Evolutionary conservation across 2,888 invertebrate genomes (phyloP).

Genomic region (Crepidodera aurea): DNA sequence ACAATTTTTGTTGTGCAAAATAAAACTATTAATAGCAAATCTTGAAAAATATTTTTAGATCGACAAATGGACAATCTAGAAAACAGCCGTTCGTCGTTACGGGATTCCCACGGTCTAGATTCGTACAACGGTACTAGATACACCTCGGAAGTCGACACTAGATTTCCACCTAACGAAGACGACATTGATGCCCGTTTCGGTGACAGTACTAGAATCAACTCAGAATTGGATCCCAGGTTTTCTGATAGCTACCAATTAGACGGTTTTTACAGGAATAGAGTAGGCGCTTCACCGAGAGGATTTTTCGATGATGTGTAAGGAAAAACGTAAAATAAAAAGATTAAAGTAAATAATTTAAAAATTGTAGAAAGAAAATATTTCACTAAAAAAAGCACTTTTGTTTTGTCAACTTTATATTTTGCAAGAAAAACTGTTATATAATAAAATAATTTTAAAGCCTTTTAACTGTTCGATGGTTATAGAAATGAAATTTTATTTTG

Average conservation of each 20-base stretch:
- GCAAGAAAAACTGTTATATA: no score
- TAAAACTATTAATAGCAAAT: no score
- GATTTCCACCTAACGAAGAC: conserved; percentile 58
- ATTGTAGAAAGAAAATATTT: no score
- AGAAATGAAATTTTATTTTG: no score
- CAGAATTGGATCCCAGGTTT: conserved; percentile 56
- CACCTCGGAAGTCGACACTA: conserved; percentile 55
- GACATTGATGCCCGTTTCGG: conserved; percentile 72
- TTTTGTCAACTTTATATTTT: no score
- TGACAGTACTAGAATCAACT: conserved; percentile 67
- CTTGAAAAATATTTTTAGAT: no score
- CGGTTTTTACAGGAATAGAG: conserved; percentile 57
- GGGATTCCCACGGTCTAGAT: conserved; percentile 77
- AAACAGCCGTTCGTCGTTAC: conserved; percentile 79
- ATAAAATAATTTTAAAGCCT: no score
- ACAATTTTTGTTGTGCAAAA: no score
- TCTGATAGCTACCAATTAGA: conserved; percentile 58
- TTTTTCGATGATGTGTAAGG: conserved; percentile 83
- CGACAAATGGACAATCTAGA: conserved; percentile 70
- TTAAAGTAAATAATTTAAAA: no score
- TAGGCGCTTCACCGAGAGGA: conserved; percentile 77
- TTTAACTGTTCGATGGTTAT: no score
- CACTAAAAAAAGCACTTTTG: no score
- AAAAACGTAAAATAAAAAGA: no score
- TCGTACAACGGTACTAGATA: conserved; percentile 67